phyloP scores from a whole-genome alignment of 2,113 vertebrate species.

The Miniopterus natalensis region DNA sequence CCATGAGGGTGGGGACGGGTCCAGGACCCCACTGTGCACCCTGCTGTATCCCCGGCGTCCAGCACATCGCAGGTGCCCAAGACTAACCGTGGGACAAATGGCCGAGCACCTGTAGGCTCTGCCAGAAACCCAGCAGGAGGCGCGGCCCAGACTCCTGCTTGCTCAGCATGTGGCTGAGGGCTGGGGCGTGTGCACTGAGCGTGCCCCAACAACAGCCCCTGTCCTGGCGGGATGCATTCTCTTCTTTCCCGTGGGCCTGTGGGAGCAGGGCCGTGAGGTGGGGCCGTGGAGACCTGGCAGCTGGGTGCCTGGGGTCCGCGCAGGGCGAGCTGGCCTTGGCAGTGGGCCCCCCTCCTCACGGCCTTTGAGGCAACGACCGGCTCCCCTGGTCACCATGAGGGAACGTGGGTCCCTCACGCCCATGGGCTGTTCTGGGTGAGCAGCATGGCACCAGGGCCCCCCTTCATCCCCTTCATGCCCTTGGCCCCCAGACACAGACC shows the following conservation, averaged over 20 bases:
- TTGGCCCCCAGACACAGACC: accelerated
- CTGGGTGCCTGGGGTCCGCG: neutral
- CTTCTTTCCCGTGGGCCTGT: neutral
- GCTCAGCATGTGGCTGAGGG: neutral
- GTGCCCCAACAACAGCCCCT: accelerated
- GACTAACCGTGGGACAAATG: neutral
- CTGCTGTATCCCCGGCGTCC: accelerated
- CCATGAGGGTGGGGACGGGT: accelerated
- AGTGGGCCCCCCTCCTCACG: accelerated
- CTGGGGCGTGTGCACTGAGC: neutral
- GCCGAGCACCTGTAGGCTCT: neutral
- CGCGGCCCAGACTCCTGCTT: neutral
- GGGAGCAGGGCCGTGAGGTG: neutral
- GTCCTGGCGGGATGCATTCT: accelerated
- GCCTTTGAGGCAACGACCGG: neutral
- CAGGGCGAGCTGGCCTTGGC: neutral
- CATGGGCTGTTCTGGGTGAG: slow-evolving; percentile 49
- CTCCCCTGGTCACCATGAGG: neutral
- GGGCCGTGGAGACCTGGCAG: neutral
- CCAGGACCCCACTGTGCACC: accelerated
- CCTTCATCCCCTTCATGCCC: too few relatives aligned
- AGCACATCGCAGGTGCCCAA: accelerated
- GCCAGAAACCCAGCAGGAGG: neutral
- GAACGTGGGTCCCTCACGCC: neutral
- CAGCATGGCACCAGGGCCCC: neutral